Conservation (phyloP, 2,797 vertebrate species). For the Sebastes diaconus region DNA sequence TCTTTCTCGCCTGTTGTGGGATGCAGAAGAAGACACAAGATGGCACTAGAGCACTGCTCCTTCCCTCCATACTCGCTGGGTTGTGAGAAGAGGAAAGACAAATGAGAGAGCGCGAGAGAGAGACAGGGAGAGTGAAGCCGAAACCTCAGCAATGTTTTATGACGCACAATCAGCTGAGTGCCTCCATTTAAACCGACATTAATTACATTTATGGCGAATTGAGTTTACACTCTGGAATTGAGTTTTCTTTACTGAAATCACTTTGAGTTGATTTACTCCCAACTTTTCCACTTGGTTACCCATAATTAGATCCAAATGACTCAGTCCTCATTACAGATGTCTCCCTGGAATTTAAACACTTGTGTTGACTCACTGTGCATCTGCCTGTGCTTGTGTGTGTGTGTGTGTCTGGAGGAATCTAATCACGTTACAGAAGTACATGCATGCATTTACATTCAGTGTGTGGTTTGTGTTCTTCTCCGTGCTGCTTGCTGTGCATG, state of each 20-base stretch:
- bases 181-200: conserved; percentile 69
- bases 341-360: conserved; percentile 70
- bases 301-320: conserved; percentile 75
- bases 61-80: background rate
- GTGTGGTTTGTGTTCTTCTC: conserved; percentile 10
- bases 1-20: background rate
- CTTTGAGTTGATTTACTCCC: conserved; percentile 68
- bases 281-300: conserved; percentile 63
- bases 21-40: conserved; percentile 37
- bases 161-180: conserved; percentile 55
- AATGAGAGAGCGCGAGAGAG: background rate
- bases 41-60: conserved; percentile 35
- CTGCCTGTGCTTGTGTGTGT: background rate
- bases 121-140: background rate
- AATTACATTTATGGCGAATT: conserved; percentile 68
- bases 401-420: conserved; percentile 6
- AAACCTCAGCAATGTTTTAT: conserved; percentile 61
- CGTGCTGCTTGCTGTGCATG: background rate
- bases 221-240: conserved; percentile 62
- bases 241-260: conserved; percentile 66
- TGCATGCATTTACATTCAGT: conserved; percentile 23
- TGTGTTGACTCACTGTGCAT: conserved; percentile 28
- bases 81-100: background rate
- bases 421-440: conserved; percentile 15
- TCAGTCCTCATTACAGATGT: conserved; percentile 68